These are phyloP conservation scores for Meriones psammophilus DNA, from an alignment of 2,797 vertebrate genomes.

Conservation along the genomic window DNA sequence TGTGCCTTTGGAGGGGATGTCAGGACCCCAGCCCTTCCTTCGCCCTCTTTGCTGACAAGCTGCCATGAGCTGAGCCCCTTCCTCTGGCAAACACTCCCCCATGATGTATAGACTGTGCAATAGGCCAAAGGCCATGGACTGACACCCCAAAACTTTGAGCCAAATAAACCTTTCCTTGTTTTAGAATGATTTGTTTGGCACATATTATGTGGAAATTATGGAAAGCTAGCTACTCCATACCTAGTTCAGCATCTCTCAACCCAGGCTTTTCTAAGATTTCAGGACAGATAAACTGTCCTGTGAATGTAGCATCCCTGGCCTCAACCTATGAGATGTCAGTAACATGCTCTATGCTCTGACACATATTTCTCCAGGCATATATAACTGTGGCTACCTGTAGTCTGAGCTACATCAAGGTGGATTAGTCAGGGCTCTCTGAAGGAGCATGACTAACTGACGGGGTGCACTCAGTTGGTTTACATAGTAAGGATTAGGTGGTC, in stretches of 20 bases:
- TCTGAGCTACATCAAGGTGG: background rate
- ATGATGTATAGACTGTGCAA: background rate
- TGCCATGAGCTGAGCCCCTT: background rate
- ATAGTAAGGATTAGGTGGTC: background rate
- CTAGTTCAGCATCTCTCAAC: background rate
- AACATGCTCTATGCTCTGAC: background rate
- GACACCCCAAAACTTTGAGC: background rate
- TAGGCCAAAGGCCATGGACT: background rate
- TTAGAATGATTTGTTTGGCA: background rate
- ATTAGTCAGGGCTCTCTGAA: background rate
- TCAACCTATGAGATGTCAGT: background rate
- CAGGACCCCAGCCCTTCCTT: too few relatives aligned
- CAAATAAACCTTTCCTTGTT: background rate
- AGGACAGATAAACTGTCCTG: background rate
- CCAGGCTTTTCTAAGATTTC: background rate
- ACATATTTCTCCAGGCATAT: background rate
- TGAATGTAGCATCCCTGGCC: background rate
- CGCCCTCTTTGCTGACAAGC: background rate
- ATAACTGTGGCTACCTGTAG: background rate
- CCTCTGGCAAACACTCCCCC: background rate
- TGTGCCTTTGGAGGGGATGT: background rate
- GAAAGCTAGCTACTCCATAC: background rate
- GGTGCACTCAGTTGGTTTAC: background rate
- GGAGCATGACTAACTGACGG: background rate
- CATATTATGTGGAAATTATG: background rate